Conservation (phyloP, 2,888 invertebrate genomes). For the Gari tellinella region DNA sequence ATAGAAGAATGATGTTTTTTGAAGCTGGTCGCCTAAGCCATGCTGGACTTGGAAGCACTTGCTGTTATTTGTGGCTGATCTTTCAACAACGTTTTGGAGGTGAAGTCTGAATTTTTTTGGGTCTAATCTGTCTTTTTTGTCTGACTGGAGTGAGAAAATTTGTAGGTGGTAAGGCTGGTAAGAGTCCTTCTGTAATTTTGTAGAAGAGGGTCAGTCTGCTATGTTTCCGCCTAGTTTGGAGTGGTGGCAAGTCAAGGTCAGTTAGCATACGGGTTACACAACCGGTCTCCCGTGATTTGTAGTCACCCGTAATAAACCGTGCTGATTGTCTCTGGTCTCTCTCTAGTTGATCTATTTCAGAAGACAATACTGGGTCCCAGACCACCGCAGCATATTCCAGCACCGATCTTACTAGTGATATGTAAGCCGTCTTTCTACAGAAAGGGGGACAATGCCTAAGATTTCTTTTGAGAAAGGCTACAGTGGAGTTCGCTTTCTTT, state of each 20-base stretch:
- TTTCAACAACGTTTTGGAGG: no score
- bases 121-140: no score
- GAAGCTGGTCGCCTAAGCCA: no score
- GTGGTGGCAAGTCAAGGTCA: not conserved
- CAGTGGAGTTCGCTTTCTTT: conserved; percentile 44
- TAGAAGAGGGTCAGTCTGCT: no score
- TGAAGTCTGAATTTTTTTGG: no score
- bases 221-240: not conserved
- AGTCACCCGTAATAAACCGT: not conserved
- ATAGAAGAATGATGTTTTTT: no score
- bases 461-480: conserved; percentile 43
- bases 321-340: not conserved
- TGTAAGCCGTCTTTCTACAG: conserved; percentile 23
- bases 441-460: conserved; percentile 23
- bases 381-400: conserved; percentile 20
- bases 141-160: no score
- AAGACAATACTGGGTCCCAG: not conserved
- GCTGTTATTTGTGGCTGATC: no score
- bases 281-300: not conserved
- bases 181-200: no score
- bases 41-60: no score
- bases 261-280: not conserved
- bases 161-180: no score
- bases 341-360: not conserved
- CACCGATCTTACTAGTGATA: conserved; percentile 28